phyloP scores from a whole-genome alignment of 2,113 vertebrate genomes.

The Coreoperca whiteheadi region DNA sequence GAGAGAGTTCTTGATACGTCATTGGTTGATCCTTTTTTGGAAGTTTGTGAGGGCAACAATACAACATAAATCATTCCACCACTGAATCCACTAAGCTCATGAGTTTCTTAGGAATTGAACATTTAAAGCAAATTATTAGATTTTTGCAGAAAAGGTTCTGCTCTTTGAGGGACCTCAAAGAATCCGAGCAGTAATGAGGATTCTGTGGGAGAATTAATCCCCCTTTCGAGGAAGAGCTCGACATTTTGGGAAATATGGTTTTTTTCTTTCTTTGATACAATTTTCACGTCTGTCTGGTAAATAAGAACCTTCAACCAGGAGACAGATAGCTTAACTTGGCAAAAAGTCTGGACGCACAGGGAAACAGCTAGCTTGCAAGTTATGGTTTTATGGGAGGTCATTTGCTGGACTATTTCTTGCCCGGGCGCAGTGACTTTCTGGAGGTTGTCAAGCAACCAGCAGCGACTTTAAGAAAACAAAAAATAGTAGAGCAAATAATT shows the following conservation, averaged over 20 bases:
- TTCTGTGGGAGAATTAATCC: neutral
- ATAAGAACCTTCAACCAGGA: neutral
- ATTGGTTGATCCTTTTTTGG: conserved; percentile 46
- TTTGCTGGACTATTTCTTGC: neutral
- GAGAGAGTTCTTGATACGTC: neutral
- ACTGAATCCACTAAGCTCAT: neutral
- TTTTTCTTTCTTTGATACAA: neutral
- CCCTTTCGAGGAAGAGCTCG: neutral
- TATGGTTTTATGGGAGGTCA: neutral
- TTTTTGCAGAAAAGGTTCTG: neutral
- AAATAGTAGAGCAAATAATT: neutral
- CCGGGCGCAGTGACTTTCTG: neutral
- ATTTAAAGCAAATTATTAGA: conserved; percentile 17
- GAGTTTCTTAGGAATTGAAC: neutral
- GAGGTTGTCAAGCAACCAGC: neutral
- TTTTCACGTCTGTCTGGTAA: neutral
- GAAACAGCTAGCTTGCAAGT: neutral
- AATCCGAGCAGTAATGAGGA: conserved; percentile 3
- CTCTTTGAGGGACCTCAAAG: conserved; percentile 9
- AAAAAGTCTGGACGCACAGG: neutral
- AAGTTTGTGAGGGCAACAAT: conserved; percentile 31
- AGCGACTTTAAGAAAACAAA: neutral
- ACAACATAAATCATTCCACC: conserved; percentile 36
- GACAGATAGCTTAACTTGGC: neutral
- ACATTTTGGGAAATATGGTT: neutral